These are phyloP conservation scores for Gymnothorax javanicus DNA, from an alignment of 2,797 vertebrate genomes.

Conservation along the genomic window DNA sequence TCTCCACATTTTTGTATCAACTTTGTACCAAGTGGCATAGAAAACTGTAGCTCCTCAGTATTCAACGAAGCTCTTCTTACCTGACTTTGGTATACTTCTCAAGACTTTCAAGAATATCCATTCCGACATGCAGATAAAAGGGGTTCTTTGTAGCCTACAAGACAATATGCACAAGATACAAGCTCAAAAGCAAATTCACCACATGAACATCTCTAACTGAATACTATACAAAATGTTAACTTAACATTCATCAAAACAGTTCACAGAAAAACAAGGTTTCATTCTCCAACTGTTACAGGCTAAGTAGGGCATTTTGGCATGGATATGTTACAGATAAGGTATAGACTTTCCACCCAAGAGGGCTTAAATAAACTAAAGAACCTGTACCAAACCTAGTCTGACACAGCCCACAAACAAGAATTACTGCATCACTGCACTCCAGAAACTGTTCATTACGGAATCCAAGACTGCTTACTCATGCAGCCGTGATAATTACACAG, in stretches of 20 bases:
- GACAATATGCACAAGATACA: conserved; percentile 30
- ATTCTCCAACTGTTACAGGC: neutral
- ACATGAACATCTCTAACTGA: neutral
- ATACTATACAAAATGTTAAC: neutral
- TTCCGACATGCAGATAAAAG: conserved; percentile 97
- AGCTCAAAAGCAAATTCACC: neutral
- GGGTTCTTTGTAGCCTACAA: conserved; percentile 96
- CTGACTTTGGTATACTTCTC: conserved; percentile 96
- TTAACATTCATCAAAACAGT: neutral
- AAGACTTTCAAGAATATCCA: conserved; percentile 97
- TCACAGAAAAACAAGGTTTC: neutral
- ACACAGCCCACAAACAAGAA: neutral
- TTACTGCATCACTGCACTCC: neutral
- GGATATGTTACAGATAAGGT: neutral
- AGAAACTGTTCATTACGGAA: neutral
- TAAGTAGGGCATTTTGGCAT: neutral
- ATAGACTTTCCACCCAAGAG: neutral
- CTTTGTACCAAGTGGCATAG: neutral
- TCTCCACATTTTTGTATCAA: neutral
- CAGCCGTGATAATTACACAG: neutral
- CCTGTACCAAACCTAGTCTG: neutral
- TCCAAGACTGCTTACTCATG: neutral
- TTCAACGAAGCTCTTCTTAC: conserved; percentile 60
- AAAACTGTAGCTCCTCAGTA: neutral
- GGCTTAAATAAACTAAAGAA: neutral